Evolutionary conservation across 92 coral and sea anemone genomes (phyloP), one percentile per base, ranked within the genome.

Genomic region (Parazoanthus swiftii): DNA sequence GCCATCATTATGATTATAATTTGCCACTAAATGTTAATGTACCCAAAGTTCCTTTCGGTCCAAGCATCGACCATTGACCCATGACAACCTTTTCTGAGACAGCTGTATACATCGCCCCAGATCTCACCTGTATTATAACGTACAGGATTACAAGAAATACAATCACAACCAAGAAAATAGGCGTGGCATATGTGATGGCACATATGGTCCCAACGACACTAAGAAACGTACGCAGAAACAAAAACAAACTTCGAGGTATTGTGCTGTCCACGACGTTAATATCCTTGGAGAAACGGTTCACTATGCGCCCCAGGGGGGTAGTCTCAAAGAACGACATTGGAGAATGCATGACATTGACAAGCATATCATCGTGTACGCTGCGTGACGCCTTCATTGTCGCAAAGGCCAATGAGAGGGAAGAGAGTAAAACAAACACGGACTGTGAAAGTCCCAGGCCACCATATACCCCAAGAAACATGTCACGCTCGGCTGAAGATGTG

Each of bases 311-410:
- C 48, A 95, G 92, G 33, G 98, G 98, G 5, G 98, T 96, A 58
- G 94, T 92, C 92, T 96, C 98, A 82, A 96, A 96, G 89, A 96
- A 96, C 21, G 98, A 89, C 96, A 96, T 91, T 13, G 98, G 96
- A 0, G 94, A 82, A 88, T 94, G 98, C 85, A 96, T 89, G 36
- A 96, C 90, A 74, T 93, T 93, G 68, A 88, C 91, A n/a, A 96
- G 91, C 77, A 96, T 82, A 80, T 83, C 93, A 56, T 89, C 87
- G 70, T 96, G 98, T 39, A 96, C 89, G 50, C 85, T 80, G 67
- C 89, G 91, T 74, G 98, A 96, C 16, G 98, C 98, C 35, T 88
- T 90, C 58, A 91, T 92, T 7, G 98, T 93, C 3, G 98, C 98
- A 88, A 93, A 88, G 39, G 98, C 98, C 74, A 96, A 86, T 75